phyloP scores from a whole-genome alignment of 2,888 invertebrate genomes.

The Melitaea athalia region DNA sequence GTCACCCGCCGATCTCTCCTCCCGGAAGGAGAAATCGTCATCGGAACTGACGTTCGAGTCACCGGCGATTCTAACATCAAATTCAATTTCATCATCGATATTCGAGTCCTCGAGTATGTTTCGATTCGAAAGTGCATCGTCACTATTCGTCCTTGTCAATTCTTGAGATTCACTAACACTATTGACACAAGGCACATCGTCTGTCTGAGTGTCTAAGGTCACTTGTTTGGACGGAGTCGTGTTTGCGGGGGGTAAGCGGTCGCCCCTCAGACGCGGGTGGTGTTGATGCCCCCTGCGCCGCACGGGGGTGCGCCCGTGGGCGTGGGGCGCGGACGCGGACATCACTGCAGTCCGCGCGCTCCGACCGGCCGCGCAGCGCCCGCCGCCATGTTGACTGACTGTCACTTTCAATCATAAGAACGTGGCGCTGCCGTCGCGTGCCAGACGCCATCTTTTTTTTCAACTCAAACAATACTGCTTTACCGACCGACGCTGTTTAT shows the following conservation, averaged over 20 bases:
- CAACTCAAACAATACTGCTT: constrained; percentile 58
- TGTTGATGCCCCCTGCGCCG: constrained; percentile 89
- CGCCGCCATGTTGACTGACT: constrained; percentile 84
- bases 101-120: constrained; percentile 67
- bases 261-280: constrained; percentile 86
- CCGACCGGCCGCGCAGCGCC: constrained; percentile 75
- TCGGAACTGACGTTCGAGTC: constrained; percentile 69
- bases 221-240: constrained; percentile 74
- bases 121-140: constrained; percentile 81
- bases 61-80: constrained; percentile 61
- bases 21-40: constrained; percentile 72
- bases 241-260: constrained; percentile 70
- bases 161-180: constrained; percentile 81
- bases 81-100: constrained; percentile 70
- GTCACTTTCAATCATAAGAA: constrained; percentile 52
- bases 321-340: constrained; percentile 83
- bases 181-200: constrained; percentile 81
- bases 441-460: constrained; percentile 66
- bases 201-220: constrained; percentile 73
- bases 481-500: constrained; percentile 58
- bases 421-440: constrained; percentile 70
- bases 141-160: constrained; percentile 81
- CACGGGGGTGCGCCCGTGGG: constrained; percentile 82
- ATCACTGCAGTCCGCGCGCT: constrained; percentile 75
- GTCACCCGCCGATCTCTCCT: constrained; percentile 73